A percentile compares a stretch with the other conserved stretches of the same genome.
Evolutionary conservation across 1,140 invertebrate genomes (phyloP).

Genomic region (Pinna nobilis): DNA sequence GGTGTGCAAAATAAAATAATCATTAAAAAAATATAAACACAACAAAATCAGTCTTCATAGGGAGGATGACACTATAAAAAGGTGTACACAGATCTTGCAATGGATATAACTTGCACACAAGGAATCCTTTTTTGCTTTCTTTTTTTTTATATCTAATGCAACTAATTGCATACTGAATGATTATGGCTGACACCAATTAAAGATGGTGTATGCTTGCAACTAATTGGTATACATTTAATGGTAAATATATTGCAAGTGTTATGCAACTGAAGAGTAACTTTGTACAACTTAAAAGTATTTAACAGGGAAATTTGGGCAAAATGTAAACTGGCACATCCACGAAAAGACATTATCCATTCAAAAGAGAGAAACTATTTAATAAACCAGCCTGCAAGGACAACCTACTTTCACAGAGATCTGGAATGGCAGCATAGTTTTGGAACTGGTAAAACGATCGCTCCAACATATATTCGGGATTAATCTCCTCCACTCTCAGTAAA

Average conservation of each 20-base stretch:
- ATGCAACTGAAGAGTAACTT: not conserved
- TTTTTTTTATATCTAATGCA: no score
- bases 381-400: not conserved
- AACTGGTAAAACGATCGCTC: constrained; percentile 99
- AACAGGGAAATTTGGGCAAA: not conserved
- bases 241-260: not conserved
- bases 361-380: not conserved
- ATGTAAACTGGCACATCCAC: not conserved
- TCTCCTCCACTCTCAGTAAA: constrained; percentile 96
- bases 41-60: no score
- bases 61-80: no score
- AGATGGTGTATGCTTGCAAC: no score
- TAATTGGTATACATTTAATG: no score
- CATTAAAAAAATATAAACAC: no score
- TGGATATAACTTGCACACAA: no score
- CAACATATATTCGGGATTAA: constrained; percentile 99
- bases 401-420: constrained; percentile 85
- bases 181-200: no score
- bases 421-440: constrained; percentile 97
- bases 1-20: no score
- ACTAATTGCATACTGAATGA: no score
- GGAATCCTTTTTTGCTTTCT: no score
- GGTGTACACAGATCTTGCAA: no score
- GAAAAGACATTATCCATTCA: not conserved
- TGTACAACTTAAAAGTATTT: not conserved